These are phyloP conservation scores for Eupithecia vulgata DNA, from an alignment of 2,888 invertebrate genomes.

Conservation along the genomic window DNA sequence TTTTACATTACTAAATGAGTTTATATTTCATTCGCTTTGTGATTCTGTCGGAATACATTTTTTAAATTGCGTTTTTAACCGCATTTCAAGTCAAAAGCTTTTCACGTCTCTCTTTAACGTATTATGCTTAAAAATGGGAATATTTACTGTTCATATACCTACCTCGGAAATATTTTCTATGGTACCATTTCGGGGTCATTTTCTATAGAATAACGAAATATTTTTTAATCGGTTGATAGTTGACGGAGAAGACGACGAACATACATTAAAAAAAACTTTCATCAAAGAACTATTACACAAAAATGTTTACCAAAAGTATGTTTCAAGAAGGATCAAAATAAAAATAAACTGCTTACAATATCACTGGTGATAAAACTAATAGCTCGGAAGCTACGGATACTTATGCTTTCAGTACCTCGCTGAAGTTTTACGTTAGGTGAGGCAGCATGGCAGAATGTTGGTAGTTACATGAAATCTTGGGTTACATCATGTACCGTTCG, in stretches of 20 bases:
- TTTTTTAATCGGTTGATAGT: too few relatives aligned
- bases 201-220: too few relatives aligned
- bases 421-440: not conserved
- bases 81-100: not conserved
- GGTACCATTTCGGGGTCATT: too few relatives aligned
- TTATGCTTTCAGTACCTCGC: constrained; percentile 1
- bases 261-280: too few relatives aligned
- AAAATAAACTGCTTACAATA: constrained; percentile 12
- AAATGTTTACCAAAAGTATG: not conserved
- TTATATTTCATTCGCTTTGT: constrained; percentile 27
- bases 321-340: not conserved
- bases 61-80: not conserved
- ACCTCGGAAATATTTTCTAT: too few relatives aligned
- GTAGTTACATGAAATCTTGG: not conserved
- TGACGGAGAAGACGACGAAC: too few relatives aligned
- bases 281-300: not conserved
- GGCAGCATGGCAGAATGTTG: not conserved
- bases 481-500: not conserved
- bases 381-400: constrained; percentile 12
- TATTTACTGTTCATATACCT: too few relatives aligned
- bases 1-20: constrained; percentile 35
- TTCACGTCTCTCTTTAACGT: not conserved
- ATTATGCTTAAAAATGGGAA: not conserved
- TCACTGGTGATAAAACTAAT: constrained; percentile 19
- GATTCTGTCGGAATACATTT: constrained; percentile 2